Evolutionary conservation across 2,888 invertebrate species (phyloP), one percentile per base, ranked within the genome.

Genomic region (Acrocera orbiculus): DNA sequence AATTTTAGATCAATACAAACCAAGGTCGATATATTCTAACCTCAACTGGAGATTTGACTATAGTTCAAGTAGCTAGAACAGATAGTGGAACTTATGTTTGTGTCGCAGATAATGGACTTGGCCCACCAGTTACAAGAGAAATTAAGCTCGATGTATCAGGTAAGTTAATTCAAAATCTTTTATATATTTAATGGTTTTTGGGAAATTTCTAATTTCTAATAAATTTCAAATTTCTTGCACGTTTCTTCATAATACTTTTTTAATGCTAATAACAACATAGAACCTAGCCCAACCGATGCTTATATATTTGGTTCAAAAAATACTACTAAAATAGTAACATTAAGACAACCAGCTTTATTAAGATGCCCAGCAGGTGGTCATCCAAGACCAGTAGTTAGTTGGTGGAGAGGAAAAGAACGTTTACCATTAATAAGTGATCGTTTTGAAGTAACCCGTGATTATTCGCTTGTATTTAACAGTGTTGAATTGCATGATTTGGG

Each of bases 51-150:
- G 73, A 83, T 3, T 63, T 90, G 33, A 79, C 86, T 56, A 86
- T 93, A 40, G 73, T 83, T 11, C 78, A 80, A 25, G 65, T 86
- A 17, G 74, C 75, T 50, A 73, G 71, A 43, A 73, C 74, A 34
- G 92, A 93, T 57, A 70, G 76, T 16, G 92, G 90, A 23, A 71
- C 74, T 9, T 93, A 92, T 56, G 69, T 80, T 35, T 92, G 92
- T 51, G 67, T 75, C 7, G 92, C 86, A 2, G 74, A 77, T 51
- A 92, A 92, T 57, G 71, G 70, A 3, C 59, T 79, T 16, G 81
- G 80, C 13, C 58, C 65, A 30, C 73, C 81, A 10, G 66, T 70
- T 20, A 69, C 73, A 46, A 68, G 67, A 44, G 73, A 81, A 57
- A 67, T 83, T 36, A 65, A 64, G 36, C 64, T 89, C 8, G 65